phyloP scores from a whole-genome alignment of 1,140 invertebrate species.

The Phenacoccus solenopsis region DNA sequence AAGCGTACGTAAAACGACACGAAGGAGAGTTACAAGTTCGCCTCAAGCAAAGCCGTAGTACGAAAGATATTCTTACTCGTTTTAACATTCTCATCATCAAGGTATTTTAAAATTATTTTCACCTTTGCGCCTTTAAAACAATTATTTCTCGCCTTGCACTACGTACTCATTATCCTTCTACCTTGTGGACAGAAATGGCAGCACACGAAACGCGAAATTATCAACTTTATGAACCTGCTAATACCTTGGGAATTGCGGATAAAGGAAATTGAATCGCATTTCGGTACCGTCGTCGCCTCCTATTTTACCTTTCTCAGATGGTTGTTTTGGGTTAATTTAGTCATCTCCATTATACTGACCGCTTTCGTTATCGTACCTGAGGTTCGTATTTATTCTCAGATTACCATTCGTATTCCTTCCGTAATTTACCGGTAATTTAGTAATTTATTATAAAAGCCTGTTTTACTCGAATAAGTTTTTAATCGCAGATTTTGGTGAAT shows the following conservation, averaged over 20 bases:
- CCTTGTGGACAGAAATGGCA: conserved; percentile 61
- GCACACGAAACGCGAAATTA: conserved; percentile 63
- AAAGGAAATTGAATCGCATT: conserved; percentile 95
- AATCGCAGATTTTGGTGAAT: conserved; percentile 22
- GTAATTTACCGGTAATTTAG: too few species aligned
- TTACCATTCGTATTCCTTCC: neutral
- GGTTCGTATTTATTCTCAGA: conserved; percentile 37
- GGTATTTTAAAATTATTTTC: conserved; percentile 38
- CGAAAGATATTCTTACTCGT: conserved; percentile 68
- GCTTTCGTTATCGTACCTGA: conserved; percentile 88
- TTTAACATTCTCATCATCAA: conserved; percentile 61
- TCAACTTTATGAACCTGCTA: conserved; percentile 69
- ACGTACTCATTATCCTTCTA: neutral
- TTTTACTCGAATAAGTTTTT: too few species aligned
- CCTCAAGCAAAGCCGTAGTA: conserved; percentile 72
- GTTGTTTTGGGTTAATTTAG: conserved; percentile 92
- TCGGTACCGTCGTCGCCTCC: conserved; percentile 92
- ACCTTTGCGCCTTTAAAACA: neutral
- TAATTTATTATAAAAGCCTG: too few species aligned
- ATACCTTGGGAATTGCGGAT: conserved; percentile 92
- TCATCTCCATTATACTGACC: conserved; percentile 67
- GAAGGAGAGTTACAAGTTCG: conserved; percentile 80
- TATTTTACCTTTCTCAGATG: conserved; percentile 95
- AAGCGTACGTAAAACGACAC: conserved; percentile 72
- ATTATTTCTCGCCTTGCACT: neutral